Conservation (phyloP, 2,113 vertebrate genomes). For the Atherinomorus stipes region DNA sequence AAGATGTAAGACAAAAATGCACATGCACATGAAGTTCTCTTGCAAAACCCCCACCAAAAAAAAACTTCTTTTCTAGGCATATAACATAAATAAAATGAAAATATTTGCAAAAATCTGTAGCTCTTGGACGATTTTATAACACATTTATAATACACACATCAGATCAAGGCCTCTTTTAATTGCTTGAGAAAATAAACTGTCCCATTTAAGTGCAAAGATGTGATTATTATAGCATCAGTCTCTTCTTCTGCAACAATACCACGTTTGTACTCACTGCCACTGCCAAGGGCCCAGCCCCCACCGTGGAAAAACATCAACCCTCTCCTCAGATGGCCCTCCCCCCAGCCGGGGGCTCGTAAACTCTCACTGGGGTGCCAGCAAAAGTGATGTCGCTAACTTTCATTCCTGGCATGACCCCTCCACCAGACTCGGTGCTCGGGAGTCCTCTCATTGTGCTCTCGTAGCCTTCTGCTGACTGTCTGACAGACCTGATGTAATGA, state of each 20-base stretch:
- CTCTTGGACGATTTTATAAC: too few relatives aligned
- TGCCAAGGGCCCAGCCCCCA: constrained; percentile 93
- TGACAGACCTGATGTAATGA: constrained; percentile 82
- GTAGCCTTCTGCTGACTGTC: constrained; percentile 73
- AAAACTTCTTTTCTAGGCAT: too few relatives aligned
- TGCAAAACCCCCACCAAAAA: too few relatives aligned
- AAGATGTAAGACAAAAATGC: too few relatives aligned
- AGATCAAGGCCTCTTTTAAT: too few relatives aligned
- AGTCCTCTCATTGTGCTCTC: constrained; percentile 69
- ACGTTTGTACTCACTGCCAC: constrained; percentile 84
- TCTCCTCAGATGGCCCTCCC: constrained; percentile 82
- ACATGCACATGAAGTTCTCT: too few relatives aligned
- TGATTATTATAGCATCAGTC: neutral
- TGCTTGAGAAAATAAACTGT: neutral
- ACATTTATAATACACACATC: too few relatives aligned
- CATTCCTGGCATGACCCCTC: constrained; percentile 71
- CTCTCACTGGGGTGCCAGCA: constrained; percentile 87
- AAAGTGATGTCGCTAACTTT: constrained; percentile 87
- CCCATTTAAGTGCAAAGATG: neutral
- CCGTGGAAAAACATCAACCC: constrained; percentile 90
- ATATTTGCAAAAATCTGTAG: too few relatives aligned
- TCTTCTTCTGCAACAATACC: neutral
- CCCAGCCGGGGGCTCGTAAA: constrained; percentile 87
- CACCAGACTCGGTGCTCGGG: neutral
- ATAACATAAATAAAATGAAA: too few relatives aligned